Evolutionary conservation across 2,113 vertebrate genomes (phyloP), one percentile per base, ranked within the genome.

Genomic region (Murina feae): DNA sequence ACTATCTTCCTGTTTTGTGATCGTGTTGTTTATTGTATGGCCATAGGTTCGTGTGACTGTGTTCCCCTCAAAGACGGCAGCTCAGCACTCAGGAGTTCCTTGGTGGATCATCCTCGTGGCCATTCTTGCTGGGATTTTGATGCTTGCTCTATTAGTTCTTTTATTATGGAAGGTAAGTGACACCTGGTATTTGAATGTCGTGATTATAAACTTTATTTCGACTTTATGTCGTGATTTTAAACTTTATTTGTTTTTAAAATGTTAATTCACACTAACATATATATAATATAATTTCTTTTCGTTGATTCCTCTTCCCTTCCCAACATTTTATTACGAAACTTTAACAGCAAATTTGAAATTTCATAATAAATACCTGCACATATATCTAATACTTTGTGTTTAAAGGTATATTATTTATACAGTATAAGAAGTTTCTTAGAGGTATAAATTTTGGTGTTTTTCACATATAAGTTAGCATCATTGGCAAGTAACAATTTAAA

Each of bases 71-170:
- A 98, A 98, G 84, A 96, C 98, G 1, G 97, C 97, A 9, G 97
- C 98, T 12, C 99, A 99, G 63, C 98, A 99, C 35, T 98, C 98
- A 1, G 99, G 99, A 44, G 98, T 99, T 4, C 99, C 99, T 0
- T 99, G 99, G 99, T 99, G 99, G 99, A 99, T 99, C 98, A 99
- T 99, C 1, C 95, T 99, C 0, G 98, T 99, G 92, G 99, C 99
- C 17, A 98, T 99, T 91, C 98, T 99, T 4, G 98, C 99, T 86
- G 99, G 99, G 66, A 98, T 99, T 94, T 95, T 99, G 92, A 99
- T 99, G 99, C 98, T 99, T 97, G 99, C 99, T 71, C 97, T 99
- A 1, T 94, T 99, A 96, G 99, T 99, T 47, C 99, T 99, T 97
- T 96, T 99, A 94, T 98, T 99, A 1, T 99, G 99, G 99, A 99